These are phyloP conservation scores for Drosophila punjabiensis DNA, from an alignment of 1,140 invertebrate genomes.

Conservation along the genomic window DNA sequence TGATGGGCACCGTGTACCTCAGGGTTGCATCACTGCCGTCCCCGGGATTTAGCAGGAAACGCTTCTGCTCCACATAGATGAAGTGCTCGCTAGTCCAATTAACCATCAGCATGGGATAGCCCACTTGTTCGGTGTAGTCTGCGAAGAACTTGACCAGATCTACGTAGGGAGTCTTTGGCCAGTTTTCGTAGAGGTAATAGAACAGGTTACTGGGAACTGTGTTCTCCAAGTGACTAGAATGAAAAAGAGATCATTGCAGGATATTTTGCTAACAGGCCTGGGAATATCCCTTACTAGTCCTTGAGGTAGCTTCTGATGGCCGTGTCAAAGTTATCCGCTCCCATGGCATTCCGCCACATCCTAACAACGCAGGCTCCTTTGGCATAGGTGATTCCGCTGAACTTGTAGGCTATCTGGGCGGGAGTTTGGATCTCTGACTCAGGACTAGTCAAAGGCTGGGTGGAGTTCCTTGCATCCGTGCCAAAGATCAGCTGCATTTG, in stretches of 20 bases:
- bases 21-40: slow-evolving; percentile 60
- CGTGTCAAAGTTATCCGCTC: slow-evolving; percentile 87
- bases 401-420: slow-evolving; percentile 86
- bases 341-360: slow-evolving; percentile 91
- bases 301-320: slow-evolving; percentile 88
- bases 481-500: slow-evolving; percentile 89
- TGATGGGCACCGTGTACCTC: slow-evolving; percentile 89
- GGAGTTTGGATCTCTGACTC: slow-evolving; percentile 85
- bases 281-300: slow-evolving; percentile 81
- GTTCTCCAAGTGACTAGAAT: slow-evolving; percentile 46
- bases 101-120: slow-evolving; percentile 92
- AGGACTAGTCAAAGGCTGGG: slow-evolving; percentile 87
- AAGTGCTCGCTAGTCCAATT: slow-evolving; percentile 24
- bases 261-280: neutral
- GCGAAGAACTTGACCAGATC: slow-evolving; percentile 80
- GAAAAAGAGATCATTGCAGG: neutral
- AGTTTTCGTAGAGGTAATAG: slow-evolving; percentile 44
- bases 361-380: slow-evolving; percentile 91
- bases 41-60: slow-evolving; percentile 86
- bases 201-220: slow-evolving; percentile 55
- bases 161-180: slow-evolving; percentile 34
- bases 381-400: slow-evolving; percentile 87
- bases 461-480: slow-evolving; percentile 87
- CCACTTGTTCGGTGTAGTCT: slow-evolving; percentile 96
- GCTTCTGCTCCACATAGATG: slow-evolving; percentile 79